Evolutionary conservation across 2,888 invertebrate species (phyloP), one percentile per base, ranked within the genome.

Genomic region (Tetropium fuscum): DNA sequence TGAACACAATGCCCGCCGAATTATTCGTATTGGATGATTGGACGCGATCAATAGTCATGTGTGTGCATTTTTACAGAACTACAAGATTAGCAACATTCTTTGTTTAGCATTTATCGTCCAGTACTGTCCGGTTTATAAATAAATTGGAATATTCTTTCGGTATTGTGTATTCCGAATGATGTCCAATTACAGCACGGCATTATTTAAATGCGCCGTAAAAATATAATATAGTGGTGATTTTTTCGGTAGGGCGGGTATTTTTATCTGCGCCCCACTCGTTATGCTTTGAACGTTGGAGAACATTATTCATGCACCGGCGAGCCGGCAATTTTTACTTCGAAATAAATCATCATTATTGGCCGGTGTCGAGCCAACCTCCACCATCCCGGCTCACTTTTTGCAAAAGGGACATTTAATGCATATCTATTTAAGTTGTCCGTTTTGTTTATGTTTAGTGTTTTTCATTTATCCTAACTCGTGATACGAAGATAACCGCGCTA

Each of bases 321-420:
- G 81, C 81, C 83, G 82, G 83, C 83, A 83, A 84, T 84, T 84
- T 84, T 84, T 82, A 83, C 81, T 82, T 68, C 66, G 81, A 82
- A 79, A 85, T 85, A 85, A 85, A 85, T 85, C 85, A 85, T 85
- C 84, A 85, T 85, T 85, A 85, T 85, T 84, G 84, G 83, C 81
- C 81, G 78, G 79, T 80, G 75, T 71, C 71, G 66, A 74, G 64
- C 71, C 66, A 59, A 64, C 58, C 53, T 54, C 47, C 36, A 55
- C 49, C 64, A 58, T 64, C 64, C 61, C 63, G 53, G 40, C 27
- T 40, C 60, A 34, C 55, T 60, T 57, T 67, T 55, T 64, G 60
- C 64, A 63, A 66, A 69, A 59, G 55, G 60, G 55, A 55, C 51
- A 55, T 63, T 58, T 54, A 55, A 58, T 65, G 63, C 53, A 59